Base-by-base conservation (phyloP, 2,113 vertebrate species). In the Dasyprocta punctata region DNA sequence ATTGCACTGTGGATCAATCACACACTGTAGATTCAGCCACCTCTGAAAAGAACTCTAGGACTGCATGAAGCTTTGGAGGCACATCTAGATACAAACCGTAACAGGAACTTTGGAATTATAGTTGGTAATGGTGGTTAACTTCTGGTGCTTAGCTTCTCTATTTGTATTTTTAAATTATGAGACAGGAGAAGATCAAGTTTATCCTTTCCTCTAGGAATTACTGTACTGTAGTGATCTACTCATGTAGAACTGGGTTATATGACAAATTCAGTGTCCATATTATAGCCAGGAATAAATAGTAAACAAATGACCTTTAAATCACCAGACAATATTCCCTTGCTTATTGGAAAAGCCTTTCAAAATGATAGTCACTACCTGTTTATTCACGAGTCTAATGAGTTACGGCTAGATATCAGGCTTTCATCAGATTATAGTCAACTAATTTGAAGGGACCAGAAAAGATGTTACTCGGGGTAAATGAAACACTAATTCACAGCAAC, bases 341-440 rank as follows among this genome's bases (percentile, higher is more conserved):
- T 89, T 78, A 86, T 63, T 93, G 47, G 56, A 80, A 89, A 89
- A 82, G 1, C 13, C 73, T 73, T 86, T 93, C 36, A 91, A 86
- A 90, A 95, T n/a, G 26, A 14, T 33, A 73, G 28, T 88, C 44
- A 47, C 36, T 94, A 13, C 38, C 41, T 89, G 4, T 86, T 97
- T 92, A 16, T 91, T 60, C 47, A 73, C 83, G 54, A 91, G 60
- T 88, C 67, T 83, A 82, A 83, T 96, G 77, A 63, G 24, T 83
- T 80, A 96, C 91, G 85, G 94, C 3, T 69, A 91, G 52, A 92
- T 94, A 7, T 85, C 56, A 96, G 81, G 33, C 26, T 49, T 95
- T 38, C 86, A 94, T 47, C 14, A 83, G 41, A 86, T 65, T 89
- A 75, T 65, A 96, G 82, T 33, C 49, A 92, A 12, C 71, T 60